Evolutionary conservation across 2,888 invertebrate genomes (phyloP).

Genomic region (Latheticus oryzae): DNA sequence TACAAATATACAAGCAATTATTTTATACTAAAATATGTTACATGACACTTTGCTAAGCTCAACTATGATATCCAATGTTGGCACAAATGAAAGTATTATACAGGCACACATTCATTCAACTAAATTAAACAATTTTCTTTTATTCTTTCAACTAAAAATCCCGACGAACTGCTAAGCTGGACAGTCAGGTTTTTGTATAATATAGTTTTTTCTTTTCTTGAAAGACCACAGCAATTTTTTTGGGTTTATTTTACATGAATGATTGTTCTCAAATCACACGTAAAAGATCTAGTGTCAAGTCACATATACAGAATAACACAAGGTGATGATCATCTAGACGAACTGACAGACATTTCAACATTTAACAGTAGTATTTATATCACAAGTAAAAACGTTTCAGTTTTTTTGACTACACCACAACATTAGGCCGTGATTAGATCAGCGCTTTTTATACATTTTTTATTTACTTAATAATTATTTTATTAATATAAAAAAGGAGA

Average conservation of each 20-base stretch:
- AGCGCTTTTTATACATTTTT: too few species aligned
- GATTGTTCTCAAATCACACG: conserved; percentile 60
- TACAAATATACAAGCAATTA: conserved; percentile 66
- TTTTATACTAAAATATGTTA: conserved; percentile 61
- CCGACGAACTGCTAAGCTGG: conserved; percentile 37
- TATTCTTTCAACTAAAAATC: conserved; percentile 34
- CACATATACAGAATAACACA: conserved; percentile 62
- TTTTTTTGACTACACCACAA: conserved; percentile 37
- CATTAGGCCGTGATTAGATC: conserved; percentile 52
- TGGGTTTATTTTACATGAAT: conserved; percentile 56
- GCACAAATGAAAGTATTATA: conserved; percentile 61
- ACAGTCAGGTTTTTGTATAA: conserved; percentile 34
- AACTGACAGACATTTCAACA: conserved; percentile 56
- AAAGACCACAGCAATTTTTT: conserved; percentile 55
- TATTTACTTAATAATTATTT: too few species aligned
- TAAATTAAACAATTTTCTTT: conserved; percentile 14
- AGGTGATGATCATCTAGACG: conserved; percentile 49
- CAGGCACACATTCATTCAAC: conserved; percentile 57
- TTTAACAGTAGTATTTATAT: conserved; percentile 50
- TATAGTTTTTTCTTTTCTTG: conserved; percentile 46
- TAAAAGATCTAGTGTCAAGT: conserved; percentile 61
- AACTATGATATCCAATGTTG: conserved; percentile 57
- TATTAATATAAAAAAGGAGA: conserved; percentile 22
- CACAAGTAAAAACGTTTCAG: conserved; percentile 50
- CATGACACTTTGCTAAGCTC: conserved; percentile 60